Evolutionary conservation across 2,113 vertebrate genomes (phyloP).

Genomic region (Rousettus leschenaultii): DNA sequence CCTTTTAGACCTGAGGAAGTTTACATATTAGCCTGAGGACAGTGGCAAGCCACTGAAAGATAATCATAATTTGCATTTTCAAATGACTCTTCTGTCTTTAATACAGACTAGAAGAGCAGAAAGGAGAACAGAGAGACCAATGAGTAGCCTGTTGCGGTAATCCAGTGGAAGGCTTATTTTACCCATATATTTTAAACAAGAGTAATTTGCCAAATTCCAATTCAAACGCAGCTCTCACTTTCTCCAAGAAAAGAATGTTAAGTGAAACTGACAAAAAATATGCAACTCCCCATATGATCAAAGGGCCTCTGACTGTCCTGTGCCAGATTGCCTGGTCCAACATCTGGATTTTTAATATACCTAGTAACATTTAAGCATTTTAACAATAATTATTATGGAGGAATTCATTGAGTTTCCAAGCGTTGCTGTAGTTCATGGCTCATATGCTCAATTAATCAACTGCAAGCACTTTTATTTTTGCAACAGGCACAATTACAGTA

Average conservation of each 20-base stretch:
- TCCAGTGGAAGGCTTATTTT: not conserved
- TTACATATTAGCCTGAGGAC: not conserved
- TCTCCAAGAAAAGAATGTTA: not conserved
- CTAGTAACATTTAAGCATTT: slow-evolving; percentile 32
- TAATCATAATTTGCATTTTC: not conserved
- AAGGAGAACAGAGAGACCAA: not conserved
- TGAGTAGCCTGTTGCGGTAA: not conserved
- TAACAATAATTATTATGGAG: not conserved
- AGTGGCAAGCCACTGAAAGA: not conserved
- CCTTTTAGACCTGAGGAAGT: not conserved
- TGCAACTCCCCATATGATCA: not conserved
- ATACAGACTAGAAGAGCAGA: not conserved
- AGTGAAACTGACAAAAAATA: slow-evolving; percentile 24
- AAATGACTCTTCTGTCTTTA: not conserved
- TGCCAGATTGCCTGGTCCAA: not conserved
- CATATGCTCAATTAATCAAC: not conserved
- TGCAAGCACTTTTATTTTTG: slow-evolving; percentile 10
- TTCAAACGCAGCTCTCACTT: not conserved
- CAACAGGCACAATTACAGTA: not conserved
- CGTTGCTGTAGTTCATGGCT: not conserved
- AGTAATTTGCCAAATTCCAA: not conserved
- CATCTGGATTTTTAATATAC: slow-evolving; percentile 44
- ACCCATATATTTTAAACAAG: not conserved
- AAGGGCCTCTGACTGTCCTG: not conserved
- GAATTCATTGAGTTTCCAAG: slow-evolving; percentile 22